Percentiles rank a stretch among this genome's conserved stretches.
Evolutionary conservation across 1,140 invertebrate genomes (phyloP).

Genomic region (Euschistus heros): DNA sequence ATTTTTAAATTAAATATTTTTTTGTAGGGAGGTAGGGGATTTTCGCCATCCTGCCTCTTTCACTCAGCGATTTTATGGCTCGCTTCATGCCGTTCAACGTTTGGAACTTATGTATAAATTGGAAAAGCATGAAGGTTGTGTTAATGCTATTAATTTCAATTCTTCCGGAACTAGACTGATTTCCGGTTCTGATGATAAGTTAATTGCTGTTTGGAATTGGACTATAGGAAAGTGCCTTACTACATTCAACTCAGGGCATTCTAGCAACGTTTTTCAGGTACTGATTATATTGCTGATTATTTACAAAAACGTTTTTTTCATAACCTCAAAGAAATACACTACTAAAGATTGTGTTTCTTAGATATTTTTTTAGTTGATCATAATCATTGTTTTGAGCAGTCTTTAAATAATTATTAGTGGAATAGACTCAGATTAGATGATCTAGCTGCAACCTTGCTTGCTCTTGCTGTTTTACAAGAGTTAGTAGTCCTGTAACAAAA

Average conservation of each 20-base stretch:
- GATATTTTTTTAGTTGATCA: too few relatives aligned
- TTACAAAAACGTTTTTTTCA: too few relatives aligned
- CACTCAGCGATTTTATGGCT: slow-evolving; percentile 63
- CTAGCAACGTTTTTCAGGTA: slow-evolving; percentile 84
- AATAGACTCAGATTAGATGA: too few relatives aligned
- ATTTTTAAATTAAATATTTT: slow-evolving; percentile 42
- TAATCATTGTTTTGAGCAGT: too few relatives aligned
- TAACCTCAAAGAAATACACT: too few relatives aligned
- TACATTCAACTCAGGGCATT: slow-evolving; percentile 65
- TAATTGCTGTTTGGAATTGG: slow-evolving; percentile 86
- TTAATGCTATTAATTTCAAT: slow-evolving; percentile 88
- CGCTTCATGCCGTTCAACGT: slow-evolving; percentile 68
- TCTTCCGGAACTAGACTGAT: slow-evolving; percentile 52
- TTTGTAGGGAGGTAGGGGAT: slow-evolving; percentile 50
- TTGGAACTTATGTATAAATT: slow-evolving; percentile 69
- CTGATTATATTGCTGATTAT: not conserved
- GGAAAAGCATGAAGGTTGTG: slow-evolving; percentile 74
- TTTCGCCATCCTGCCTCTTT: slow-evolving; percentile 47
- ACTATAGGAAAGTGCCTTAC: slow-evolving; percentile 51
- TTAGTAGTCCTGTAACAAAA: too few relatives aligned
- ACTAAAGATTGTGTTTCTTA: too few relatives aligned
- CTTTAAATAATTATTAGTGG: too few relatives aligned
- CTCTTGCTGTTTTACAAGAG: too few relatives aligned
- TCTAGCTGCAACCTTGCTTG: too few relatives aligned
- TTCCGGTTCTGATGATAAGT: slow-evolving; percentile 83